phyloP scores from a whole-genome alignment of 2,888 invertebrate genomes.

The Papilio demoleus region DNA sequence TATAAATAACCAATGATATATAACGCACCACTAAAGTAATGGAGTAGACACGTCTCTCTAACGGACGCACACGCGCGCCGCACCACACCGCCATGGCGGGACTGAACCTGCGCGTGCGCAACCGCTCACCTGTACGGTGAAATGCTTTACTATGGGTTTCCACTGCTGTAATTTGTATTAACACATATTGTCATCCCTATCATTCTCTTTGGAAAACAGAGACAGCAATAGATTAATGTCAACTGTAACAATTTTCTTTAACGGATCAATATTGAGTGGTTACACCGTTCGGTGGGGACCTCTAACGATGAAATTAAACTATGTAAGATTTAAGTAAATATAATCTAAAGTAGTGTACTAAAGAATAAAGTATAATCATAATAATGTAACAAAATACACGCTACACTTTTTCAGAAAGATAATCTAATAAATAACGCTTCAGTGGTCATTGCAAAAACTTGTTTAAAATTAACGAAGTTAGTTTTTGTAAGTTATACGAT shows the following conservation, averaged over 20 bases:
- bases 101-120: conserved; percentile 58
- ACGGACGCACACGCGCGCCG: conserved; percentile 79
- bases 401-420: background rate
- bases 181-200: too few relatives aligned
- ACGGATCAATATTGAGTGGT: too few relatives aligned
- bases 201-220: too few relatives aligned
- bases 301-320: too few relatives aligned
- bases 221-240: too few relatives aligned
- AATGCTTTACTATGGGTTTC: background rate
- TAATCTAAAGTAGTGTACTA: too few relatives aligned
- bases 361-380: too few relatives aligned
- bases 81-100: conserved; percentile 82
- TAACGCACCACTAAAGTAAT: conserved; percentile 77
- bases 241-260: too few relatives aligned
- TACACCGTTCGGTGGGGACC: too few relatives aligned
- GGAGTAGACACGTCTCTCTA: conserved; percentile 77
- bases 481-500: background rate
- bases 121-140: conserved; percentile 48
- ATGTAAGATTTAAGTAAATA: too few relatives aligned
- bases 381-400: background rate
- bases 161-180: too few relatives aligned
- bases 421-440: conserved; percentile 8
- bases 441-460: background rate
- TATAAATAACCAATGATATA: conserved; percentile 22
- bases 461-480: background rate